phyloP scores from a whole-genome alignment of 2,113 vertebrate genomes.

The Aegithalos caudatus region DNA sequence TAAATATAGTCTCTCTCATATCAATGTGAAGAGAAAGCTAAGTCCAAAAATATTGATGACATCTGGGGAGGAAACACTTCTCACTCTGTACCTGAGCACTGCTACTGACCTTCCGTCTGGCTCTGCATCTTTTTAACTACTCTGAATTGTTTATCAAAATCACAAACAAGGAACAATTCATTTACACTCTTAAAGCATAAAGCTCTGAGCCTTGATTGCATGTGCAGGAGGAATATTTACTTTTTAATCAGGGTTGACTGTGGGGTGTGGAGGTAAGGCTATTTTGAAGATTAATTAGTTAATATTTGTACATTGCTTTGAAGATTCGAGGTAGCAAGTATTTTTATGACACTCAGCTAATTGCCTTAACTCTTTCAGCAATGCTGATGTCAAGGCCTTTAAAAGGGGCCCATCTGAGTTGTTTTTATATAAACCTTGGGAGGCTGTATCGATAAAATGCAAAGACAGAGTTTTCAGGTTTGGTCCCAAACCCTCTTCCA shows the following conservation, averaged over 20 bases:
- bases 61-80: background rate
- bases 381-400: background rate
- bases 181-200: slow-evolving; percentile 27
- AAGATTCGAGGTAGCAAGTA: slow-evolving; percentile 7
- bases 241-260: slow-evolving; percentile 54
- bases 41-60: background rate
- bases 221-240: slow-evolving; percentile 35
- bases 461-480: background rate
- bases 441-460: background rate
- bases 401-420: background rate
- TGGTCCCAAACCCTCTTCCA: background rate
- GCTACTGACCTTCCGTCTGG: slow-evolving; percentile 8
- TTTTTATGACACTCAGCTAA: slow-evolving; percentile 15
- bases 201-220: slow-evolving; percentile 36
- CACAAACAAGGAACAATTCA: background rate
- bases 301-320: slow-evolving; percentile 34
- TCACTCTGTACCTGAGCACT: background rate
- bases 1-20: background rate
- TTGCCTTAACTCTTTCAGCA: slow-evolving; percentile 18
- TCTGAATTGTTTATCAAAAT: slow-evolving; percentile 13
- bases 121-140: background rate
- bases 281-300: slow-evolving; percentile 54
- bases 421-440: background rate
- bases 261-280: slow-evolving; percentile 52
- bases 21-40: background rate